Conservation (phyloP, 2,888 invertebrate genomes). For the Trichopria drosophilae region DNA sequence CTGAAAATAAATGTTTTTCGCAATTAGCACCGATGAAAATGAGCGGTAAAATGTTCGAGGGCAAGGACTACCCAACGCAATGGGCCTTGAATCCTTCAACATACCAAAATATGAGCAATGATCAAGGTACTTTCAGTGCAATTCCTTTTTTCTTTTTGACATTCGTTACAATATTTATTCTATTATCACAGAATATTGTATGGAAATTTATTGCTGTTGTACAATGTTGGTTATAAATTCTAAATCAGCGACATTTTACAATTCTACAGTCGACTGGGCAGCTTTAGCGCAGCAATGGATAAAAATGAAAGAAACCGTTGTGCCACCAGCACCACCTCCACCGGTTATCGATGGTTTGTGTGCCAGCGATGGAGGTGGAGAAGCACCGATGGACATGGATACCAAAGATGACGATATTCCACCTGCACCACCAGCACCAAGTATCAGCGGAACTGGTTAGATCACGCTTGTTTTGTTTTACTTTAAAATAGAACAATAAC, state of each 20-base stretch:
- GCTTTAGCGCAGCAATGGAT: slow-evolving; percentile 97
- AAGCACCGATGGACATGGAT: slow-evolving; percentile 87
- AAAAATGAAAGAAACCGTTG: slow-evolving; percentile 83
- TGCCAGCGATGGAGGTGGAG: slow-evolving; percentile 70
- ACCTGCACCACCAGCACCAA: slow-evolving; percentile 57
- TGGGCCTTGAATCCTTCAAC: slow-evolving; percentile 82
- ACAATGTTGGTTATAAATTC: too few species aligned
- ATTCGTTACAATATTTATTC: too few species aligned
- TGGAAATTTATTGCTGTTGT: too few species aligned
- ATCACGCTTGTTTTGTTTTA: neutral
- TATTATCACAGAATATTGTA: too few species aligned
- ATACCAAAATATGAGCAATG: slow-evolving; percentile 80
- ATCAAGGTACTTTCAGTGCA: slow-evolving; percentile 66
- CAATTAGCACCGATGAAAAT: too few species aligned
- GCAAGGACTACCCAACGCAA: slow-evolving; percentile 70
- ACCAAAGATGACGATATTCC: slow-evolving; percentile 65
- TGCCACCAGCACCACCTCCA: slow-evolving; percentile 66
- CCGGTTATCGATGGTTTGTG: slow-evolving; percentile 55
- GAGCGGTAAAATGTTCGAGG: slow-evolving; percentile 61
- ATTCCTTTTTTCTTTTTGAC: too few species aligned
- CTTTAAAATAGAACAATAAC: too few species aligned
- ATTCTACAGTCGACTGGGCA: slow-evolving; percentile 85
- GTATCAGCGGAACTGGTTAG: slow-evolving; percentile 53
- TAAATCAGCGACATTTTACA: too few species aligned
- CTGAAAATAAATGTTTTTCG: too few species aligned